Percentiles rank a stretch among this genome's conserved stretches.
Evolutionary conservation across 2,113 vertebrate genomes (phyloP).

Genomic region (Proterorhinus semilunaris): DNA sequence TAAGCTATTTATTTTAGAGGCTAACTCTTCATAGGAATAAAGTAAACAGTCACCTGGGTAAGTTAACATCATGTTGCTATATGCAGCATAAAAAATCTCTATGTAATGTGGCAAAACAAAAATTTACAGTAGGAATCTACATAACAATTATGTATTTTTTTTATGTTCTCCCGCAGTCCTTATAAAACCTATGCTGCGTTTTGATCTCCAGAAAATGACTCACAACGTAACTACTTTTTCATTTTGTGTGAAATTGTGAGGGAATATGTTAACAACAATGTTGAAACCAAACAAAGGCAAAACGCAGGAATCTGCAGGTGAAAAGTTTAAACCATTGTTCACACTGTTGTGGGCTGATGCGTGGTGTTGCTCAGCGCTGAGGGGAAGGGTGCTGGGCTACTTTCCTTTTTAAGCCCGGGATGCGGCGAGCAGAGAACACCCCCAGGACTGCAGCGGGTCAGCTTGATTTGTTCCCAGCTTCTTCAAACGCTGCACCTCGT

Average conservation of each 20-base stretch:
- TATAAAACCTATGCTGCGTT: too few species aligned
- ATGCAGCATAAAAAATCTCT: too few species aligned
- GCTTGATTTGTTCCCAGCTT: conserved; percentile 37
- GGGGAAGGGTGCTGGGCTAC: conserved; percentile 2
- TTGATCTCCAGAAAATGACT: too few species aligned
- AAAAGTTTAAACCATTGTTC: background rate
- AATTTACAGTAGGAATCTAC: too few species aligned
- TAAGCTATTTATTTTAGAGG: too few species aligned
- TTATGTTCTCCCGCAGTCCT: too few species aligned
- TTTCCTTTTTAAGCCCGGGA: conserved; percentile 21
- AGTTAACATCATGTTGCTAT: too few species aligned
- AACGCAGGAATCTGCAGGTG: conserved; percentile 15
- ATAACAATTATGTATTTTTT: too few species aligned
- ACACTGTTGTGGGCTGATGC: background rate
- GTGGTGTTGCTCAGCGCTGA: background rate
- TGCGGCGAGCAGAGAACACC: conserved; percentile 22
- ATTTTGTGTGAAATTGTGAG: background rate
- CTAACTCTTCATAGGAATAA: too few species aligned
- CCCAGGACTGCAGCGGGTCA: conserved; percentile 44
- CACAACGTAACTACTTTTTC: background rate
- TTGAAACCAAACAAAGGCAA: background rate
- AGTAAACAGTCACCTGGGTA: too few species aligned
- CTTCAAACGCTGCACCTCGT: conserved; percentile 34
- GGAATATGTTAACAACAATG: background rate
- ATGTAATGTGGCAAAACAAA: too few species aligned